phyloP scores from a whole-genome alignment of 2,113 vertebrate genomes.

The Balaeniceps rex region DNA sequence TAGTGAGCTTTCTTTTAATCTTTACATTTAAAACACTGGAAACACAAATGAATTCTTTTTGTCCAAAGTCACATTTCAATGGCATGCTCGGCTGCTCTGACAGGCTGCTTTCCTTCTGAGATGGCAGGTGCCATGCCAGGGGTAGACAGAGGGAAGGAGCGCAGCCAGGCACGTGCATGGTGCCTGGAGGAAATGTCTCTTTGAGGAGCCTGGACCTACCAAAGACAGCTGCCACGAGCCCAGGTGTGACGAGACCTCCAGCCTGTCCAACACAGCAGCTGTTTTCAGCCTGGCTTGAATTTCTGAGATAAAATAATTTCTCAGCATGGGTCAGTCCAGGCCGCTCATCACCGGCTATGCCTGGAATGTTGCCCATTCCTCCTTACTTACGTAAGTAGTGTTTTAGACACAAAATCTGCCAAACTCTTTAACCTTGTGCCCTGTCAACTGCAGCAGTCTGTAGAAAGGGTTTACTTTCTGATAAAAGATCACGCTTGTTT shows the following conservation, averaged over 20 bases:
- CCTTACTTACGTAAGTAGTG: neutral
- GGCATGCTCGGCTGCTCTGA: neutral
- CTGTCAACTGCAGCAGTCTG: neutral
- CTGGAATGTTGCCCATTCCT: neutral
- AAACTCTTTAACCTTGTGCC: neutral
- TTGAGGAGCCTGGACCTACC: neutral
- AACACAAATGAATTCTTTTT: neutral
- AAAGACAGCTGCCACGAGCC: neutral
- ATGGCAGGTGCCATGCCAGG: neutral
- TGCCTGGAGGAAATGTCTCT: neutral
- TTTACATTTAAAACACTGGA: neutral
- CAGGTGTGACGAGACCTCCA: neutral
- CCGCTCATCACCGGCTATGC: neutral
- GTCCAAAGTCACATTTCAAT: neutral
- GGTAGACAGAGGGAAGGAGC: neutral
- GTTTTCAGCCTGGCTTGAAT: neutral
- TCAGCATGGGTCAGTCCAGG: neutral
- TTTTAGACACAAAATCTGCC: neutral
- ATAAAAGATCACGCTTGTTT: neutral
- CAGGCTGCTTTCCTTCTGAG: neutral
- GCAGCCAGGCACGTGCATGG: rapidly evolving
- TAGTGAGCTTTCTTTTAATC: neutral
- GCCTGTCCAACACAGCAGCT: neutral
- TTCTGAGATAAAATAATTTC: neutral
- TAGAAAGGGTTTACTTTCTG: neutral